phyloP scores from a whole-genome alignment of 2,113 vertebrate species.

The Leucoraja erinaceus region DNA sequence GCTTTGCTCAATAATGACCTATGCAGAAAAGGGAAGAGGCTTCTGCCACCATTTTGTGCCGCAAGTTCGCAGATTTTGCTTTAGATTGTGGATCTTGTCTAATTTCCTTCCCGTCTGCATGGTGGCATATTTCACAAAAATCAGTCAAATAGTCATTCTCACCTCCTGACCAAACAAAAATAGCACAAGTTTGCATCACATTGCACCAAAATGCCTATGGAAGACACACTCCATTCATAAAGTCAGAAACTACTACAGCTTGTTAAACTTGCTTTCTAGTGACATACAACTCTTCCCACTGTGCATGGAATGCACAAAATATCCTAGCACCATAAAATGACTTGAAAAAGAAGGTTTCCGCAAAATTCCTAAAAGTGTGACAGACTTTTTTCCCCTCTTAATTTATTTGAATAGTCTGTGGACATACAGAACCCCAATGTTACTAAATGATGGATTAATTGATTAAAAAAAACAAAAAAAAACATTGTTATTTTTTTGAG shows the following conservation, averaged over 20 bases:
- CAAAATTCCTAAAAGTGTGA: background rate
- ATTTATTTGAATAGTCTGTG: background rate
- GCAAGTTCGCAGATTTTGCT: slow-evolving; percentile 18
- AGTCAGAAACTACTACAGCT: slow-evolving; percentile 26
- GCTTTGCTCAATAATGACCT: slow-evolving; percentile 41
- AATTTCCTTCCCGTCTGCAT: background rate
- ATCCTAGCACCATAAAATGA: background rate
- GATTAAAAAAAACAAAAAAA: background rate
- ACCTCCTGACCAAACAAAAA: slow-evolving; percentile 31
- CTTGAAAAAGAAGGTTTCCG: background rate
- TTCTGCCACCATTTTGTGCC: slow-evolving; percentile 50
- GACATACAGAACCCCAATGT: background rate
- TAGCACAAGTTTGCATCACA: background rate
- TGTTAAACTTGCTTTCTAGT: background rate
- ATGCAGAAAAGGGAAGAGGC: slow-evolving; percentile 42
- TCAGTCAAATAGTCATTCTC: background rate
- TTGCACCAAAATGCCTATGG: background rate
- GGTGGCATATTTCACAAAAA: background rate
- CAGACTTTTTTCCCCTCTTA: background rate
- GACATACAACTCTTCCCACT: slow-evolving; percentile 30
- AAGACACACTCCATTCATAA: slow-evolving; percentile 22
- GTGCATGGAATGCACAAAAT: background rate
- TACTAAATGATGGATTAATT: background rate
- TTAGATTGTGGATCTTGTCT: background rate
- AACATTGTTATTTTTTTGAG: background rate